Percentiles rank a stretch among this genome's conserved stretches.
phyloP scores from a whole-genome alignment of 1,140 invertebrate genomes.

The Adelges cooleyi region DNA sequence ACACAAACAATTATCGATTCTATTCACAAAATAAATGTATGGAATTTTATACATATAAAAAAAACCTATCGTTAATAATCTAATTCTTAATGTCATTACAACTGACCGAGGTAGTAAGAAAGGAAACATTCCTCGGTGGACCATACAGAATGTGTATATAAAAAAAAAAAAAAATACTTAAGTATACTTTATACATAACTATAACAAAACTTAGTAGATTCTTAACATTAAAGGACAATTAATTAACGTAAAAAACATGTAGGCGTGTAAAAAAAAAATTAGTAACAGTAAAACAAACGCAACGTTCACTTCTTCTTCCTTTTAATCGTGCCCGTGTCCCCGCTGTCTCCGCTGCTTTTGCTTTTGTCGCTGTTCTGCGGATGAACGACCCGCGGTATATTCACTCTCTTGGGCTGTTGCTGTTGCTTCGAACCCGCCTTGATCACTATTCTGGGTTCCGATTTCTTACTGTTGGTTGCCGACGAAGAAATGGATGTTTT shows the following conservation, averaged over 20 bases:
- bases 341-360: not conserved
- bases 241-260: too few relatives aligned
- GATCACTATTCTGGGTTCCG: not conserved
- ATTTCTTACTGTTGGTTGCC: not conserved
- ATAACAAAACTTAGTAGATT: too few relatives aligned
- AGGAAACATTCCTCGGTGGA: not conserved
- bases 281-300: too few relatives aligned
- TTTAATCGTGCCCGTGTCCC: not conserved
- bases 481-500: not conserved
- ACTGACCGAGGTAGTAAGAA: not conserved
- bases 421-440: not conserved
- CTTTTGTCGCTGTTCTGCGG: slow-evolving; percentile 1
- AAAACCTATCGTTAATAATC: not conserved
- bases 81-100: not conserved
- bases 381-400: slow-evolving; percentile 14
- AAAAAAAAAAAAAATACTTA: too few relatives aligned
- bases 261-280: too few relatives aligned
- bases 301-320: not conserved
- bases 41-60: too few relatives aligned
- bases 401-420: not conserved
- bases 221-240: too few relatives aligned
- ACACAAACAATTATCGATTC: too few relatives aligned
- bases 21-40: too few relatives aligned
- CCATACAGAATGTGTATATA: too few relatives aligned
- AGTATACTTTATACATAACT: too few relatives aligned